A percentile compares a stretch with the other conserved stretches of the same genome.
These are phyloP conservation scores for Oxygymnocypris stewartii DNA, from an alignment of 2,113 vertebrate genomes.

Conservation along the genomic window DNA sequence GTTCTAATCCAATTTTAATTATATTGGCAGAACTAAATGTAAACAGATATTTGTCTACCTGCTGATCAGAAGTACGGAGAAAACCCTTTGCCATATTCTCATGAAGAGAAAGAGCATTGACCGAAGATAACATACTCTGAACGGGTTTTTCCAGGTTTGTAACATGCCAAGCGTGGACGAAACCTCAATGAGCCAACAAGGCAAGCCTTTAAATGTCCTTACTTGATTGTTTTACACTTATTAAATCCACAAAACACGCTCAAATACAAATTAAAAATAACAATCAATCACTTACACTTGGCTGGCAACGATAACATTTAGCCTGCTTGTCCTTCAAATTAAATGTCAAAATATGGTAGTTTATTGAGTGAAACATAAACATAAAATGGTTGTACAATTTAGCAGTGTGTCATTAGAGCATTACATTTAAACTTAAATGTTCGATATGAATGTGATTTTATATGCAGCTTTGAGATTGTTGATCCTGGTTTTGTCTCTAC, in stretches of 20 bases:
- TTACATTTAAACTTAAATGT: neutral
- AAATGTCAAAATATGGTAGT: neutral
- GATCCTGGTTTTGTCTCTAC: conserved; percentile 25
- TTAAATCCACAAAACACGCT: neutral
- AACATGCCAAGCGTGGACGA: conserved; percentile 29
- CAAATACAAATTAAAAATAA: neutral
- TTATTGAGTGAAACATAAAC: neutral
- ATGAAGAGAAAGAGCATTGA: neutral
- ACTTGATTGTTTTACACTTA: neutral
- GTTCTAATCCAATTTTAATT: neutral
- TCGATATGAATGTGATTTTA: neutral
- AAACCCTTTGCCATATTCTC: neutral
- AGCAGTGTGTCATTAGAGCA: neutral
- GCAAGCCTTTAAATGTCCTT: conserved; percentile 28
- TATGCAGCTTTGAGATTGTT: conserved; percentile 10
- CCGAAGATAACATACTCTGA: conserved; percentile 18
- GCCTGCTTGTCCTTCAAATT: neutral
- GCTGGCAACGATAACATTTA: neutral
- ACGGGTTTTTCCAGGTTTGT: conserved; percentile 53
- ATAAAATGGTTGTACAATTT: neutral
- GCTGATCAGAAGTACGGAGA: neutral
- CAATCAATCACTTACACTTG: neutral
- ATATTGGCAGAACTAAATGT: neutral
- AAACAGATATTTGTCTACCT: neutral
- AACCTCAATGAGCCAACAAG: conserved; percentile 47